These are phyloP conservation scores for Vidua macroura DNA, from an alignment of 2,113 vertebrate genomes.

Conservation along the genomic window DNA sequence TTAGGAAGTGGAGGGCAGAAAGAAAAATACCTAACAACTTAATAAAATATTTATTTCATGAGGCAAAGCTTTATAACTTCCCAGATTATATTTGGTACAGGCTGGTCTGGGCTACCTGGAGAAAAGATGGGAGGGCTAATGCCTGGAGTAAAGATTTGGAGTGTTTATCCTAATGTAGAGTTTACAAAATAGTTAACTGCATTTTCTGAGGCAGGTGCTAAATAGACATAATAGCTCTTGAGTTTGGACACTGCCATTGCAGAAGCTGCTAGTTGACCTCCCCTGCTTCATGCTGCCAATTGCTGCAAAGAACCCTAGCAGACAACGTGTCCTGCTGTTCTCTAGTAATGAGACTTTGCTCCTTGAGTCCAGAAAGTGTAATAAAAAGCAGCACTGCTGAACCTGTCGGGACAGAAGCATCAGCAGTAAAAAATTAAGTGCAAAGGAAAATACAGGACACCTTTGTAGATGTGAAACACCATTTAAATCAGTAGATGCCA, in stretches of 20 bases:
- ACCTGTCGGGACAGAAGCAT: neutral
- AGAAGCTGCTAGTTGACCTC: conserved; percentile 5
- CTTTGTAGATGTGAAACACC: neutral
- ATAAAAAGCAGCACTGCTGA: neutral
- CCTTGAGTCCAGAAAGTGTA: neutral
- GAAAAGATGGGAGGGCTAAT: neutral
- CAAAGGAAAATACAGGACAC: neutral
- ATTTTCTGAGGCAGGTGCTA: neutral
- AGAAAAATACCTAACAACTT: neutral
- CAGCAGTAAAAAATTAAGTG: neutral
- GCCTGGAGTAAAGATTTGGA: neutral
- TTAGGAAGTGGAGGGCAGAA: neutral
- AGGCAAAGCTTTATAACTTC: neutral
- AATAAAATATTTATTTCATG: neutral
- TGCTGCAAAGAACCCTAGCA: neutral
- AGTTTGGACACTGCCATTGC: neutral
- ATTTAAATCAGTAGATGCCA: neutral
- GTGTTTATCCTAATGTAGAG: neutral
- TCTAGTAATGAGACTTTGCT: neutral
- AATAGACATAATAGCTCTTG: neutral
- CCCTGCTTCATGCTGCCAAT: neutral
- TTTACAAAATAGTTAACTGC: neutral
- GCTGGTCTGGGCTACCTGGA: neutral
- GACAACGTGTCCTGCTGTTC: neutral
- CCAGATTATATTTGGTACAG: neutral